A percentile compares a stretch with the other conserved stretches of the same genome.
Evolutionary conservation across 2,113 vertebrate species (phyloP).

Genomic region (Bos javanicus): DNA sequence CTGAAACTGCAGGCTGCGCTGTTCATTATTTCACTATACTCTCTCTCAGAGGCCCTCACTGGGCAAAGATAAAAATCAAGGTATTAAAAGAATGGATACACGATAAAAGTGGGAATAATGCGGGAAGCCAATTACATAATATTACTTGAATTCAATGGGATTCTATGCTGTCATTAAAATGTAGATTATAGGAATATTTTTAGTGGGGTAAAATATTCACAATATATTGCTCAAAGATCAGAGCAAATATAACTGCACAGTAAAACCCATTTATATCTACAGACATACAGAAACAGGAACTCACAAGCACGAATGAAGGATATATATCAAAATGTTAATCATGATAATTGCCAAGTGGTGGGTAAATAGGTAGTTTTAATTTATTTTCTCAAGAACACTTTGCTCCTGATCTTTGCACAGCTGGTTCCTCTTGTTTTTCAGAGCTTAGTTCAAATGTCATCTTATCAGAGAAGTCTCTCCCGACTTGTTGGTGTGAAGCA

Average conservation of each 20-base stretch:
- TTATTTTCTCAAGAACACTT: conserved; percentile 3
- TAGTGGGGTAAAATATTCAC: conserved; percentile 18
- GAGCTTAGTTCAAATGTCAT: conserved; percentile 27
- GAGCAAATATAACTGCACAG: background rate
- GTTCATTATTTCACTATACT: background rate
- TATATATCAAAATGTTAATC: conserved; percentile 27
- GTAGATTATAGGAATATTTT: background rate
- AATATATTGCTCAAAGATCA: conserved; percentile 2
- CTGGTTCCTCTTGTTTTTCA: background rate
- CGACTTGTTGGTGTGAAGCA: background rate
- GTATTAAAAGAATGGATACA: background rate
- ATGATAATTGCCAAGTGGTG: background rate
- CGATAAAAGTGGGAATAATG: background rate
- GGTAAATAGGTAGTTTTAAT: conserved; percentile 15
- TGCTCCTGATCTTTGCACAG: background rate
- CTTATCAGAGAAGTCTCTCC: background rate
- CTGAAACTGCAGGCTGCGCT: rapidly evolving
- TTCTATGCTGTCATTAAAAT: background rate
- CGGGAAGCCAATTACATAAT: background rate
- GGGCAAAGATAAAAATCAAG: background rate
- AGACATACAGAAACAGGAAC: background rate
- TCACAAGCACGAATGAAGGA: background rate
- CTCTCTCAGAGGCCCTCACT: background rate
- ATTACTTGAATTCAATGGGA: background rate
- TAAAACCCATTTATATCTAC: background rate